Base-by-base conservation (phyloP, 2,113 vertebrate species). In the Catharus minimus region DNA sequence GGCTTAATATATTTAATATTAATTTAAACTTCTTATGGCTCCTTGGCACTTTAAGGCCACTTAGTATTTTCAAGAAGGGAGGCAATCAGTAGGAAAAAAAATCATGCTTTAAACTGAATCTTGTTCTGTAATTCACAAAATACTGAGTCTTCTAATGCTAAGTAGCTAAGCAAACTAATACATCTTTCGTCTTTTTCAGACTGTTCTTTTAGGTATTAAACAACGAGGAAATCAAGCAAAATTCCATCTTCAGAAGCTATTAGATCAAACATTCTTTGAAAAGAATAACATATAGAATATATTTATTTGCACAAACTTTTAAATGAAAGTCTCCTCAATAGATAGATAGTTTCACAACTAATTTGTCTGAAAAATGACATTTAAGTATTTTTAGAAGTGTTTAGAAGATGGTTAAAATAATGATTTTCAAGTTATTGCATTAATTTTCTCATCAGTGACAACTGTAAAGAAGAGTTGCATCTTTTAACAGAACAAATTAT, bases 231-330 rank as follows among this genome's bases (percentile, higher is more conserved):
- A 92, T 94, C 86, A 96, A 95, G 92, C 76, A 93, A 81, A 61
- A 81, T 79, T 75, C 50, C 1, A 1, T 89, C 86, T 83, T 95
- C 75, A 94, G 90, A 94, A 95, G 88, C 43, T 80, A 76, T 61
- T 87, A 93, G 83, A 95, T 95, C 92, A 94, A 95, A 89, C 38
- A 82, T 68, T 84, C 88, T 95, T 95, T 92, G 92, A 94, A 92
- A 93, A 94, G 24, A 79, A 75, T 76, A 94, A 41, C 64, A 81
- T 82, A 92, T 81, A 95, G 39, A 79, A 69, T 93, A 76, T 79
- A 93, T 90, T 86, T 88, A 76, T 84, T 88, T 76, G 15, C 84
- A 79, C 46, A 85, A 94, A 92, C 80, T 55, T 85, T 79, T 66
- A 87, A 80, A 55, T 84, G 41, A 64, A 86, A 62, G 21, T 87